Evolutionary conservation across 1,140 invertebrate species (phyloP).

Genomic region (Frieseomelitta varia): DNA sequence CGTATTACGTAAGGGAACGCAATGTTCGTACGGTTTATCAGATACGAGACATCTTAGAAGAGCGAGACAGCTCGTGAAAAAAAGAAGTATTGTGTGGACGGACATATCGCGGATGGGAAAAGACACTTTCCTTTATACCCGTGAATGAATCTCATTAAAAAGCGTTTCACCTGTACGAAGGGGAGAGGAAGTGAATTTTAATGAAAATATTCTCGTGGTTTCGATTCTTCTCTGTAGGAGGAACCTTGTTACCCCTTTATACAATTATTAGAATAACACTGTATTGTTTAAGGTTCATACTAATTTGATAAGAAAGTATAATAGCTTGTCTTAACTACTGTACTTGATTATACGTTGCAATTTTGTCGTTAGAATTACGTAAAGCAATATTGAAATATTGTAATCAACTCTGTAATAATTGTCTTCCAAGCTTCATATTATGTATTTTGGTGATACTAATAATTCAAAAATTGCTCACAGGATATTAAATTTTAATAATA

Average conservation of each 20-base stretch:
- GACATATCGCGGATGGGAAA: constrained; percentile 55
- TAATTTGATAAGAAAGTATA: not conserved
- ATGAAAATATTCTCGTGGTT: constrained; percentile 45
- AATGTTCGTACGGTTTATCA: constrained; percentile 46
- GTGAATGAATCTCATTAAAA: constrained; percentile 58
- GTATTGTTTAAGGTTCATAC: not conserved
- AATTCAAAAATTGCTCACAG: not conserved
- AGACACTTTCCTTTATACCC: constrained; percentile 48
- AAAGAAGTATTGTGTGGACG: constrained; percentile 55
- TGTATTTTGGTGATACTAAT: not conserved
- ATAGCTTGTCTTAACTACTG: not conserved
- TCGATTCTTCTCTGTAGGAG: not conserved
- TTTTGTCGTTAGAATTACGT: not conserved
- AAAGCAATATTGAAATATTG: not conserved
- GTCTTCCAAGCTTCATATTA: not conserved
- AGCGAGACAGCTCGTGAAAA: constrained; percentile 11
- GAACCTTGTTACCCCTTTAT: not conserved
- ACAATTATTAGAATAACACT: not conserved
- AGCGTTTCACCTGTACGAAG: constrained; percentile 59
- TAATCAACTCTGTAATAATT: not conserved
- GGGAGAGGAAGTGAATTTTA: constrained; percentile 55
- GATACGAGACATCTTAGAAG: constrained; percentile 47
- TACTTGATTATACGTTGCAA: not conserved
- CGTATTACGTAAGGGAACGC: constrained; percentile 43
- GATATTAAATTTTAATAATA: not conserved